phyloP scores from a whole-genome alignment of 2,888 invertebrate species.

The Agrochola lota region DNA sequence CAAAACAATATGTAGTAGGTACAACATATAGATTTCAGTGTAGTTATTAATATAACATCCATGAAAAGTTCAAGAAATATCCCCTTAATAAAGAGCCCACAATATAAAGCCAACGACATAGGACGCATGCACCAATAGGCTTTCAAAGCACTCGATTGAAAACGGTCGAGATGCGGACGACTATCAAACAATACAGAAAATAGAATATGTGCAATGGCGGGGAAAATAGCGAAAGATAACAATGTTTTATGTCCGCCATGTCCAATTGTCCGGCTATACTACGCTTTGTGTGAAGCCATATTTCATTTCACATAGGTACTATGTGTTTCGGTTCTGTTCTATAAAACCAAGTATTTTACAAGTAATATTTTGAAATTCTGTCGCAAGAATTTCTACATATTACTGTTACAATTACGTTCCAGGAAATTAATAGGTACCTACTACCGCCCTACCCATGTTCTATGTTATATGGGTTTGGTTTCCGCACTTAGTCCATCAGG shows the following conservation, averaged over 20 bases:
- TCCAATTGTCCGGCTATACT: constrained; percentile 13
- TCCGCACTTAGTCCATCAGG: no score
- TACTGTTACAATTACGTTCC: neutral
- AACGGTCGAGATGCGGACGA: constrained; percentile 19
- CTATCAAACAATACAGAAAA: constrained; percentile 44
- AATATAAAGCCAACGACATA: neutral
- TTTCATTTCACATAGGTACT: constrained; percentile 25
- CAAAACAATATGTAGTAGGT: neutral
- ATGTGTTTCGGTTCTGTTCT: no score
- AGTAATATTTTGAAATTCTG: neutral
- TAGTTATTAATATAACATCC: neutral
- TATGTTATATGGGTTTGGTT: no score
- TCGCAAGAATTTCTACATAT: neutral
- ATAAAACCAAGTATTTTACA: no score
- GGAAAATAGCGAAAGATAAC: constrained; percentile 43
- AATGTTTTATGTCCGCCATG: constrained; percentile 41
- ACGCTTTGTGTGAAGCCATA: constrained; percentile 9
- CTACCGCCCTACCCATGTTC: no score
- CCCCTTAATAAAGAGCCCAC: neutral
- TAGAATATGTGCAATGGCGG: constrained; percentile 46
- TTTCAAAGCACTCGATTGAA: constrained; percentile 40
- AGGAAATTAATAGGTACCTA: neutral
- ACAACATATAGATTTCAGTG: neutral
- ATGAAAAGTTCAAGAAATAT: neutral
- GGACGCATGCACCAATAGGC: constrained; percentile 41